Evolutionary conservation across 2,888 invertebrate genomes (phyloP), one percentile per base, ranked within the genome.

Genomic region (Apamea epomidion): DNA sequence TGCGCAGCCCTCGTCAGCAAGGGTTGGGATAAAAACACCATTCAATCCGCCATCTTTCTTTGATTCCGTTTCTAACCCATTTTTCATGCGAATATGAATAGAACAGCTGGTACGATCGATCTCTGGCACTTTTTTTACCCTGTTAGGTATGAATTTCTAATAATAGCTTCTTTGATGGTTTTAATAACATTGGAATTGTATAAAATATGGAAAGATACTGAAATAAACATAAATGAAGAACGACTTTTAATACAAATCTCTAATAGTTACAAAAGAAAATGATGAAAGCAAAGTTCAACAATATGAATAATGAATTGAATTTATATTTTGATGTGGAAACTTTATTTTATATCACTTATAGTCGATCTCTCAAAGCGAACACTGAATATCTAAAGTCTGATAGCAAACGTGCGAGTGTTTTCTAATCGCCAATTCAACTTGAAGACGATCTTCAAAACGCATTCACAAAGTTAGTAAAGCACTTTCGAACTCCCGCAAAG

Each of bases 1-100:
- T 96, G 94, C 94, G 90, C 92, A 94, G 93, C 94, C 93, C 94
- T 95, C 94, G 94, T 94, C 95, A 94, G 94, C 94, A 94, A 94
- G 95, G 96, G 94, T 89, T 95, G 93, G 93, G 92, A 93, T 93
- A 93, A 94, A 94, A 92, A 93, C 93, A 92, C 91, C 93, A 94
- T 94, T 95, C 94, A 94, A 88, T 92, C 91, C 92, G 92, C 93
- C 92, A 94, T 93, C 92, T 94, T 94, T 93, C 93, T 94, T 94
- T 94, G 92, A 94, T 94, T 94, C 90, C 91, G 91, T 91, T 93
- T 93, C 93, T 92, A 92, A 88, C 91, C 92, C 93, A 91, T 92
- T 93, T 93, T 92, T 93, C 91, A 92, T 93, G 89, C 90, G 93
- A 91, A 93, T 94, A 94, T 94, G 92, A 95, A 95, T 94, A 93